phyloP scores from a whole-genome alignment of 2,113 vertebrate genomes.

The Spea multiplicata region DNA sequence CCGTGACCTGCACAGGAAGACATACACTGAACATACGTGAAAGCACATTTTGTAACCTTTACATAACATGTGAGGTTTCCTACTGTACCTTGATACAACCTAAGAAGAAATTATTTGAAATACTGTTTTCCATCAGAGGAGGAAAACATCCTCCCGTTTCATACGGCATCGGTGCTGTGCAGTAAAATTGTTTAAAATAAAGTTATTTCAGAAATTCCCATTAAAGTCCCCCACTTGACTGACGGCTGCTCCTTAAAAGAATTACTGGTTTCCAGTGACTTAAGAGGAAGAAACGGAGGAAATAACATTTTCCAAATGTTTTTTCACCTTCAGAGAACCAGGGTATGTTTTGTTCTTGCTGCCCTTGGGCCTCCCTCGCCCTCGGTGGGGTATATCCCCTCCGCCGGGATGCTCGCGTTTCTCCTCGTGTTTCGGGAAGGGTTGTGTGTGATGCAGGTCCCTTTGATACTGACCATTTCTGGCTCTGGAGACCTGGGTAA shows the following conservation, averaged over 20 bases:
- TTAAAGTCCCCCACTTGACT: too few species aligned
- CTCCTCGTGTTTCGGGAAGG: not conserved
- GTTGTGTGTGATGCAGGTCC: not conserved
- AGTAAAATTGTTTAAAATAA: too few species aligned
- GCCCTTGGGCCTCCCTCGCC: slow-evolving; percentile 31
- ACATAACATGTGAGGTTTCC: too few species aligned
- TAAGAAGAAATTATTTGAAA: too few species aligned
- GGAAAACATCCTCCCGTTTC: too few species aligned
- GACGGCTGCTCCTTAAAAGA: too few species aligned
- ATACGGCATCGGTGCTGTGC: too few species aligned
- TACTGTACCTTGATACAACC: too few species aligned
- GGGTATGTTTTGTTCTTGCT: not conserved
- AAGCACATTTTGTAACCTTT: not conserved
- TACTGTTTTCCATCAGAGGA: too few species aligned
- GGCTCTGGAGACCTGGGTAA: not conserved
- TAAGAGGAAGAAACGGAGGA: too few species aligned
- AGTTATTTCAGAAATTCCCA: too few species aligned
- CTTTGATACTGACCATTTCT: not conserved
- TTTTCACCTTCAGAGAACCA: not conserved
- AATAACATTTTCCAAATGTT: not conserved
- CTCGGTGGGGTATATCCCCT: not conserved
- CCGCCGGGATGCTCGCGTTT: not conserved
- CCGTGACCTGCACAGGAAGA: not conserved
- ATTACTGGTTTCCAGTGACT: too few species aligned
- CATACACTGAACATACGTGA: not conserved